Evolutionary conservation across 2,888 invertebrate genomes (phyloP), one percentile per base, ranked within the genome.

Genomic region (Yponomeuta evonymella): DNA sequence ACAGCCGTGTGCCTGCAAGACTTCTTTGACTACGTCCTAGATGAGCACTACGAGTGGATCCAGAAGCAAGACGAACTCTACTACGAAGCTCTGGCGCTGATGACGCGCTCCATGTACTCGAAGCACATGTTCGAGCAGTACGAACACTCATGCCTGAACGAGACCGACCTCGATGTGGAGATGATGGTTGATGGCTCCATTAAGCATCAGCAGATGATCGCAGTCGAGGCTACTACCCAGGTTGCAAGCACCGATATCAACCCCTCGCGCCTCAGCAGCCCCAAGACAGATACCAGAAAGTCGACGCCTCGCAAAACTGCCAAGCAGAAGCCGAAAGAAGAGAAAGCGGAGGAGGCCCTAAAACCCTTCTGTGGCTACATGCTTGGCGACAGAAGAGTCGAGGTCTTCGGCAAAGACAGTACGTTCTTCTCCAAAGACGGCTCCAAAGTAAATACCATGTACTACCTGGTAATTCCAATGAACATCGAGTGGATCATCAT

Each of bases 1-100:
- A 94, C 93, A 64, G 90, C 93, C 4, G 77, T 94, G 43, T 91
- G 93, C 74, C 80, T 94, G 66, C 89, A 92, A 80, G 93, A 94
- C 76, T 94, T 93, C 79, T 92, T 90, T 78, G 90, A 93, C 74
- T 93, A 89, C 78, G 86, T 93, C 43, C 78, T 89, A 69, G 87
- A 89, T 72, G 93, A 94, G 75, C 84, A 92, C 73, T 86, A 83
- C 75, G 87, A 87, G 10, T 93, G 93, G 93, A 85, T 93, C 69
- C 80, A 87, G 78, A 80, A 83, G 5, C 85, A 89, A 77, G 90
- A 90, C 81, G 82, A 77, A 75, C 75, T 79, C 1, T 89, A 91
- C 72, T 85, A 90, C 71, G 82, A 84, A 75, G 75, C 76, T 29
- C 71, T 83, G 48, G 65, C 36, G 51, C 51, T 58, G 51, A 58